A percentile compares a stretch with the other conserved stretches of the same genome.
Evolutionary conservation across 2,113 vertebrate genomes (phyloP).

Genomic region (Fulica atra): DNA sequence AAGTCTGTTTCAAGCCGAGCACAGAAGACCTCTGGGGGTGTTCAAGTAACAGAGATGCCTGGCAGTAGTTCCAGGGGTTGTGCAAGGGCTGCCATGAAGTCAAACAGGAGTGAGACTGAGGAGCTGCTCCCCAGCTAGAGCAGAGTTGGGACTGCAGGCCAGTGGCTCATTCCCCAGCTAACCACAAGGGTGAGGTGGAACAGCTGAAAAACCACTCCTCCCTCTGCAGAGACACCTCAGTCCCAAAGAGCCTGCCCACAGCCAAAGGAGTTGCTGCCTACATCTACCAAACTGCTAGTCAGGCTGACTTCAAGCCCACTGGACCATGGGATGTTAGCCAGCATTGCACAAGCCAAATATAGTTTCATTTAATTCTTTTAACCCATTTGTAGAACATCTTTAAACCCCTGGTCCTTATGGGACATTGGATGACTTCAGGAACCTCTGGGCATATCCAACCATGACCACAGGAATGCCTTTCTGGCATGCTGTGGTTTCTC

Average conservation of each 20-base stretch:
- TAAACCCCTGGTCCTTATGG: not conserved
- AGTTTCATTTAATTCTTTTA: not conserved
- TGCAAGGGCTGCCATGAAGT: conserved; percentile 26
- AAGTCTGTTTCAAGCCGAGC: conserved; percentile 3
- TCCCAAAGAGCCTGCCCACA: not conserved
- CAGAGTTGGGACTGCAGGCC: not conserved
- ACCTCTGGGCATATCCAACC: not conserved
- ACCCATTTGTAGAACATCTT: not conserved
- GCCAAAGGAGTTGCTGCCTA: not conserved
- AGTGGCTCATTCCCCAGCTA: not conserved
- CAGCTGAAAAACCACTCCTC: not conserved
- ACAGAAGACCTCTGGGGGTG: not conserved
- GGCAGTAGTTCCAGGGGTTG: conserved; percentile 10
- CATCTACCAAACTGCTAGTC: not conserved
- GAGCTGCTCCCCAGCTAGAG: not conserved
- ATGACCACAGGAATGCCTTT: fast-evolving
- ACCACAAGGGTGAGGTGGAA: not conserved
- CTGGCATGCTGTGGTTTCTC: not conserved
- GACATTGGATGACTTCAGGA: not conserved
- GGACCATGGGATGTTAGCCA: not conserved
- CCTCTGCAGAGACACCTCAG: not conserved
- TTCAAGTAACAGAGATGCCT: conserved; percentile 16
- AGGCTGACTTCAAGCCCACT: not conserved
- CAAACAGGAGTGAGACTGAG: not conserved
- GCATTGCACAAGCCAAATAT: not conserved